Conservation (phyloP, 2,113 vertebrate species). For the Rhabdornis inornatus region DNA sequence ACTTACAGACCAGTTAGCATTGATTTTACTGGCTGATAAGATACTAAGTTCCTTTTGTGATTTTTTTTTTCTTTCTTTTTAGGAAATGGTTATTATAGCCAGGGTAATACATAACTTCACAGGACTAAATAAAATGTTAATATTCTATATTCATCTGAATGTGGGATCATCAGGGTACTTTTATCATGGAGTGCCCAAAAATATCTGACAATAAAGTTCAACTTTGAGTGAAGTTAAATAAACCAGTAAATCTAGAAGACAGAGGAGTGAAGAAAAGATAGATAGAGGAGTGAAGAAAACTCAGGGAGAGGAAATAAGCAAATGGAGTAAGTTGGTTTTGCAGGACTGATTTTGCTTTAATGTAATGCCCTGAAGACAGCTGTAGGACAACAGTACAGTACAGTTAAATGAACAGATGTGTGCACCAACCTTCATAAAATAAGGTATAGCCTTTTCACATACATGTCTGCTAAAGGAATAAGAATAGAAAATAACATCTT, state of each 20-base stretch:
- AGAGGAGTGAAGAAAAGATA: background rate
- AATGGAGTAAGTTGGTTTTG: background rate
- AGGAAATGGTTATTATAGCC: background rate
- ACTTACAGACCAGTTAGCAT: background rate
- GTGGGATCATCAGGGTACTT: background rate
- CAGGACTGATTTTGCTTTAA: background rate
- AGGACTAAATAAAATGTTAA: background rate
- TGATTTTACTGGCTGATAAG: background rate
- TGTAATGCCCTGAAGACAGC: background rate
- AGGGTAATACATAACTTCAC: background rate
- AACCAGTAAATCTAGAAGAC: background rate
- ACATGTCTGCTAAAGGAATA: conserved; percentile 43
- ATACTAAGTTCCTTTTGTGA: background rate
- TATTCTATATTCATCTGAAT: background rate
- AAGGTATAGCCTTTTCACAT: background rate
- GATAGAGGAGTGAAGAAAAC: background rate
- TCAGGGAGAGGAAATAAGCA: background rate
- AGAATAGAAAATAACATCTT: conserved; percentile 15
- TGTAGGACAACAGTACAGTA: background rate
- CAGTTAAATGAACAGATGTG: conserved; percentile 51
- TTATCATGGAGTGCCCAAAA: background rate
- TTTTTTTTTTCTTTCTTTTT: background rate
- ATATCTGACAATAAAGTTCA: background rate
- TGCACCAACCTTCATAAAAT: background rate
- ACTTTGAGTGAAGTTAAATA: background rate